Evolutionary conservation across 2,113 vertebrate species (phyloP).

Genomic region (Isichthys henryi): DNA sequence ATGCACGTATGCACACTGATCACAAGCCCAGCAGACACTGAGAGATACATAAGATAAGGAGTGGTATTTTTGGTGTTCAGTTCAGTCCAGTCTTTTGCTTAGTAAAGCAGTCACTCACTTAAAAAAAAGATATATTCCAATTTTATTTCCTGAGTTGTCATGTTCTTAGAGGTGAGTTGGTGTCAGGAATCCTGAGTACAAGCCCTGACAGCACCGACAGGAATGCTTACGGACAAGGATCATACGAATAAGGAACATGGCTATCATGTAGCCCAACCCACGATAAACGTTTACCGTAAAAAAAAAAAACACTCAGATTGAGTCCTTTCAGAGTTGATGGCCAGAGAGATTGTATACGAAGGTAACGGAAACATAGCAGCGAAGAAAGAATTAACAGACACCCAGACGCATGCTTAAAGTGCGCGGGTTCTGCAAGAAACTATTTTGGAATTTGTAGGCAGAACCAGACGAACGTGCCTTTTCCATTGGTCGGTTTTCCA

Average conservation of each 20-base stretch:
- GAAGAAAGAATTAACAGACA: neutral
- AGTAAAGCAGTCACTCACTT: neutral
- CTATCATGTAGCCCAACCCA: neutral
- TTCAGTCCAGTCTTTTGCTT: neutral
- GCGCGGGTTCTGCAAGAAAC: neutral
- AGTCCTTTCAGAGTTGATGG: neutral
- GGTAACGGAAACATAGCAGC: neutral
- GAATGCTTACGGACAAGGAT: neutral
- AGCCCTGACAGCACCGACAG: neutral
- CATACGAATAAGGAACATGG: neutral
- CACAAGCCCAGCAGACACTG: neutral
- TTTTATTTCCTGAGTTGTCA: neutral
- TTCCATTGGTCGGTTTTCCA: neutral
- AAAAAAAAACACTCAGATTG: neutral
- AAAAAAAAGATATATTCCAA: neutral
- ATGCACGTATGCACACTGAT: neutral
- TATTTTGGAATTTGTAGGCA: neutral
- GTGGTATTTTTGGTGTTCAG: neutral
- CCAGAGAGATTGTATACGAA: neutral
- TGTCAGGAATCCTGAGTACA: neutral
- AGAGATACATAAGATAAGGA: neutral
- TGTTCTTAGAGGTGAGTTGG: neutral
- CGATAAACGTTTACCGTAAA: neutral
- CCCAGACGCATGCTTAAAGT: neutral
- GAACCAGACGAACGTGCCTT: conserved; percentile 1